Conservation (phyloP, 2,888 invertebrate species). For the Agriopis aurantiaria region DNA sequence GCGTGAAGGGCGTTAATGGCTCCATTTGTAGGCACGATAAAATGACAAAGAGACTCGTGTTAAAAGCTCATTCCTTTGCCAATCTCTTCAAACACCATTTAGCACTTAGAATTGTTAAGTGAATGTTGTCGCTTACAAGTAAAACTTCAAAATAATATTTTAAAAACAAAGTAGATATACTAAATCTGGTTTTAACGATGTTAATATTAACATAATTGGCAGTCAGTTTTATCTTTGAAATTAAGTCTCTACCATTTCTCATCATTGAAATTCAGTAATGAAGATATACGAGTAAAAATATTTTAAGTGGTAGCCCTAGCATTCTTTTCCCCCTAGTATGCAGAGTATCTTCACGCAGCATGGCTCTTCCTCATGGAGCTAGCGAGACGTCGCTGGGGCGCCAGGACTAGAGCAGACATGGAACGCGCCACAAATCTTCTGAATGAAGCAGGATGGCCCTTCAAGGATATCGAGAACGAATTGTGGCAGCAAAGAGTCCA, state of each 20-base stretch:
- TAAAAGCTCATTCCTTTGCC: constrained; percentile 22
- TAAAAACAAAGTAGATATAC: background rate
- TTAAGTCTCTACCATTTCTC: background rate
- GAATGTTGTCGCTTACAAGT: background rate
- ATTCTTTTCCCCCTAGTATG: constrained; percentile 54
- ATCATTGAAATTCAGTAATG: background rate
- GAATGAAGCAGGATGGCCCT: constrained; percentile 65
- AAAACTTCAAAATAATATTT: background rate
- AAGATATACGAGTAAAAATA: too few relatives aligned
- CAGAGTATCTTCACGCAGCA: constrained; percentile 71
- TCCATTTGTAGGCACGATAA: constrained; percentile 40
- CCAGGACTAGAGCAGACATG: constrained; percentile 65
- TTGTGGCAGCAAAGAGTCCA: constrained; percentile 89
- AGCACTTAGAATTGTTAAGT: constrained; percentile 13
- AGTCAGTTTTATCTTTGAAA: background rate
- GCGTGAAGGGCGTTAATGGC: constrained; percentile 44
- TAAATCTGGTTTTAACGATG: background rate
- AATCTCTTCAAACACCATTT: constrained; percentile 20
- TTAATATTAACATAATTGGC: too few relatives aligned
- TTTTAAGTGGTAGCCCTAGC: background rate
- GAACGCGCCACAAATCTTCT: constrained; percentile 65
- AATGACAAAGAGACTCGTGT: constrained; percentile 35
- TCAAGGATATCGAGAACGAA: constrained; percentile 86
- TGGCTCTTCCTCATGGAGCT: constrained; percentile 91
- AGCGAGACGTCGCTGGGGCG: constrained; percentile 87